Conservation (phyloP, 2,113 vertebrate genomes). For the Pelobates fuscus region DNA sequence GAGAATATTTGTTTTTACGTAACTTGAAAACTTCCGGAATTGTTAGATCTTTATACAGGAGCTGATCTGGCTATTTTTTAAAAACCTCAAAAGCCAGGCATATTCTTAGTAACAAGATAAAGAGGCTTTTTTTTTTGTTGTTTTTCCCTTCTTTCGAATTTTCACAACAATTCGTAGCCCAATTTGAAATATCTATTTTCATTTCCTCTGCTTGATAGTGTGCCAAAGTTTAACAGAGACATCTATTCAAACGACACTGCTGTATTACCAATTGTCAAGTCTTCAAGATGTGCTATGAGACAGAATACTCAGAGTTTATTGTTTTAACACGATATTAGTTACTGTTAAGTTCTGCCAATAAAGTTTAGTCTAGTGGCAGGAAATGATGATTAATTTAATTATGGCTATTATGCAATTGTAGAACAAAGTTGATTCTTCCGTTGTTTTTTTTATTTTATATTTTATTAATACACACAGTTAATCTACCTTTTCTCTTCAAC, state of each 20-base stretch:
- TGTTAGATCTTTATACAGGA: too few relatives aligned
- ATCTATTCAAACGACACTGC: constrained; percentile 54
- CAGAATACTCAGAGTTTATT: constrained; percentile 21
- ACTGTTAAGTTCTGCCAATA: constrained; percentile 4
- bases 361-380: constrained; percentile 17
- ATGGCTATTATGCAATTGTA: neutral
- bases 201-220: constrained; percentile 51
- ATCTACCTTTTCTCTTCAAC: too few relatives aligned
- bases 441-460: neutral
- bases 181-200: constrained; percentile 43
- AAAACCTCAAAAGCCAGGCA: too few relatives aligned
- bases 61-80: too few relatives aligned
- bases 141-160: too few relatives aligned
- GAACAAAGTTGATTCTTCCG: constrained; percentile 8
- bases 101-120: too few relatives aligned
- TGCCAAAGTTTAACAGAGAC: constrained; percentile 60
- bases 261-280: neutral
- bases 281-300: neutral
- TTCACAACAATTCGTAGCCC: too few relatives aligned
- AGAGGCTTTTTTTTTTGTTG: too few relatives aligned
- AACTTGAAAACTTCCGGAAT: too few relatives aligned
- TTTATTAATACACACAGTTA: constrained; percentile 40
- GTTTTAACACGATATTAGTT: constrained; percentile 1
- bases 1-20: too few relatives aligned
- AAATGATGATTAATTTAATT: constrained; percentile 8